Base-by-base conservation (phyloP, 2,888 invertebrate species). In the Anthophora plumipes region DNA sequence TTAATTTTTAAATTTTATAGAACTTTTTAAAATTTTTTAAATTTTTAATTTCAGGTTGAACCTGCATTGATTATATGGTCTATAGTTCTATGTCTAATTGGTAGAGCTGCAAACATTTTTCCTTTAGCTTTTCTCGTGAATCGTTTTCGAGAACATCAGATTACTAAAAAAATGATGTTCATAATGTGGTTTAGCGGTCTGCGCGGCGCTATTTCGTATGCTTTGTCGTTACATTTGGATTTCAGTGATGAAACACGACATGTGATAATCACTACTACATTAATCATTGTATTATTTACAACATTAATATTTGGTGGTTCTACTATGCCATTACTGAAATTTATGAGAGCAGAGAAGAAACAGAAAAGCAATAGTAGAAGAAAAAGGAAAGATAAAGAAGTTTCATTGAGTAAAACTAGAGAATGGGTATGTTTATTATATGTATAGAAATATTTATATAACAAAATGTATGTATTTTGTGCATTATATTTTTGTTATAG, bases 101-200 rank as follows among this genome's bases (percentile, higher is more conserved):
- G 99, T 22, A 95, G 99, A 90, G 99, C 99, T 25, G 97, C 98
- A 79, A 99, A 99, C 92, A 99, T 99, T 82, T 99, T 99, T 92
- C 99, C 99, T 0, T 94, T 99, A 68, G 98, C 99, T 0, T 95
- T 97, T 90, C 94, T 99, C 50, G 97, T 98, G 71, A 99, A 99
- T 93, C 97, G 97, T 93, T 99, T 99, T 93, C 96, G 99, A 20
- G 98, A 99, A 92, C 99, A 99, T 94, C 98, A 98, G 94, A 99
- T 99, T 77, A 99, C 99, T 0, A 97, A 96, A 93, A 98, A 98
- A 94, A 99, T 98, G 98, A 99, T 99, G 96, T 99, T 99, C 91
- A 98, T 99, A 79, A 99, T 99, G 99, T 99, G 99, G 99, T 99
- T 99, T 93, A 98, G 98, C 93, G 98, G 99, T 60, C 94, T 99